Percentiles rank a stretch among this genome's conserved stretches.
Conservation (phyloP, 2,113 vertebrate genomes). For the Herpetotheres cachinnans region DNA sequence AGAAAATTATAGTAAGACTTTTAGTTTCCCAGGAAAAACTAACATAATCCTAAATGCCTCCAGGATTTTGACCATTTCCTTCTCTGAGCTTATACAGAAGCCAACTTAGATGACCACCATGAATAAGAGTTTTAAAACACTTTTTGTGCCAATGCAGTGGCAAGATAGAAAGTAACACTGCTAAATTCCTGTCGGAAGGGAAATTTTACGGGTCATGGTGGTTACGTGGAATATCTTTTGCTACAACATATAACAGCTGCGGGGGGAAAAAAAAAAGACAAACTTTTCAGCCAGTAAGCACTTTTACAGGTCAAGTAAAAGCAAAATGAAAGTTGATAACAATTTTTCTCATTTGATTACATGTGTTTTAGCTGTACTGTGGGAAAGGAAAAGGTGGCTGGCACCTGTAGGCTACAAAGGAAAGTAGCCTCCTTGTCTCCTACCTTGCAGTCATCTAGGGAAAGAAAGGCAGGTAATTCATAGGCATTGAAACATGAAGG, state of each 20-base stretch:
- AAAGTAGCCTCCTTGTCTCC: neutral
- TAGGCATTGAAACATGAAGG: neutral
- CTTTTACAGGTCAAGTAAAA: neutral
- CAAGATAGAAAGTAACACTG: neutral
- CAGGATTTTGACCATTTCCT: neutral
- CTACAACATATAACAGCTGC: neutral
- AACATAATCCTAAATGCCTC: neutral
- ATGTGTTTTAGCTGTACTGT: neutral
- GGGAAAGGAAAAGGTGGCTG: neutral
- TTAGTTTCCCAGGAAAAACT: neutral
- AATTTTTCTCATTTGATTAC: neutral
- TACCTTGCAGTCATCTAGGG: neutral
- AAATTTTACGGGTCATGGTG: neutral
- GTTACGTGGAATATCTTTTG: neutral
- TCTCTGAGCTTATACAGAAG: neutral
- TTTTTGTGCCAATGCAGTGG: neutral
- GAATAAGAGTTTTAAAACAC: neutral
- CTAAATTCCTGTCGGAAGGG: neutral
- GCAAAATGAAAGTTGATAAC: neutral
- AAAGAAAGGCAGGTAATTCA: neutral
- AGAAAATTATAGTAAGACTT: neutral
- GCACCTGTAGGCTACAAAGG: neutral
- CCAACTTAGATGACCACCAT: neutral
- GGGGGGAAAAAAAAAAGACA: neutral
- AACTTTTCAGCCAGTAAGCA: neutral